Conservation (phyloP, 2,797 vertebrate species). For the Ceryle rudis region DNA sequence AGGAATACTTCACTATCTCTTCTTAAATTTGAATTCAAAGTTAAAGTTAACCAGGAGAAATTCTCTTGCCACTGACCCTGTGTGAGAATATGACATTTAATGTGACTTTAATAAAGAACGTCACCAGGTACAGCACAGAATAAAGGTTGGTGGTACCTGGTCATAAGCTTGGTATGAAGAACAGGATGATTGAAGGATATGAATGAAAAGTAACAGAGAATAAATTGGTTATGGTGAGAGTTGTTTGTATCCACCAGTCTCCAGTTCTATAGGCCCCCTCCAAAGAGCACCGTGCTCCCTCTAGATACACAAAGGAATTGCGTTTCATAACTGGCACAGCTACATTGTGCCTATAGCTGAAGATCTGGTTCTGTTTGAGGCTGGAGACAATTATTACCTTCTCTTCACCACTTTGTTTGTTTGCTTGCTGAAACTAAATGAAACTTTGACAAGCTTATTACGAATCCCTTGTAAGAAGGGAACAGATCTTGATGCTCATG, state of each 20-base stretch:
- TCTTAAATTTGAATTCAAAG: background rate
- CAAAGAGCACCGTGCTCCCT: background rate
- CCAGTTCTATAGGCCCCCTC: background rate
- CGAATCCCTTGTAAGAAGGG: background rate
- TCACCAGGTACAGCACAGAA: background rate
- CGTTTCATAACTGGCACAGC: accelerated
- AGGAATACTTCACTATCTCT: background rate
- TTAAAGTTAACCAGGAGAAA: background rate
- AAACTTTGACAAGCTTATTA: background rate
- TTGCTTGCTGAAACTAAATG: background rate
- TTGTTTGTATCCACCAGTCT: background rate
- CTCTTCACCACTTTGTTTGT: background rate
- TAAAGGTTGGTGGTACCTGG: background rate
- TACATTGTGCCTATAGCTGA: background rate
- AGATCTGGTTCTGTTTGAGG: background rate
- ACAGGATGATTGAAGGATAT: background rate
- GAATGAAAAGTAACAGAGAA: background rate
- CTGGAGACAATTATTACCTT: background rate
- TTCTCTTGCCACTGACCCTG: background rate
- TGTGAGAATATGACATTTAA: background rate
- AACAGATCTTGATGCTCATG: background rate
- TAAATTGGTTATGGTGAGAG: accelerated
- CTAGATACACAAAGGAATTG: accelerated
- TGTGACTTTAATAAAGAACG: background rate
- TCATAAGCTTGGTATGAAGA: background rate